Evolutionary conservation across 2,797 vertebrate species (phyloP), one percentile per base, ranked within the genome.

Genomic region (Myripristis murdjan): DNA sequence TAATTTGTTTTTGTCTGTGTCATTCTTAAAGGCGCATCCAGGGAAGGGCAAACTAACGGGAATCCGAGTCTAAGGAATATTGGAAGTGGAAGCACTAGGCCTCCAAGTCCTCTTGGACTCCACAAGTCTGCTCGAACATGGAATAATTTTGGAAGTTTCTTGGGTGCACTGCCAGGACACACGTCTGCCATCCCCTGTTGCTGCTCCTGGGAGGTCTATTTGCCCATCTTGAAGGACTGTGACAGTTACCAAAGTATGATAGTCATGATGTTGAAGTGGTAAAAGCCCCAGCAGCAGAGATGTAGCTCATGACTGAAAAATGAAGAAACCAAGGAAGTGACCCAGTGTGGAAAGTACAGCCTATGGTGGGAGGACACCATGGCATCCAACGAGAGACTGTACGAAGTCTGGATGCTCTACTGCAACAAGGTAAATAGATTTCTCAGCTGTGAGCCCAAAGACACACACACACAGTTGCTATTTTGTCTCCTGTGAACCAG

Each of bases 401-500:
- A 98, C 82, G 98, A 99, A 92, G 96, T 99, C 74, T 99, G 98
- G 98, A 98, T 98, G 98, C 95, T 99, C 64, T 99, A 99, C 89
- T 98, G 96, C 93, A 96, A 76, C 48, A 99, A 99, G 97, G 98
- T 98, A 94, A 93, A 16, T 6, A 35, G 33, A 35, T 35, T 8
- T 9, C 1, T 10, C 24, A 16, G 23, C 16, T 16, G 22, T 15
- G 14, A 41, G 14, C 53, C n/a, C 41, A 26, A 20, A 37, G 46
- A 14, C 49, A 16, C 46, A 33, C 43, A 3, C 6, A 14, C 14
- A 26, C 44, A 26, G 3, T 31, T 3, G 28, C 28, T 31, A 18
- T 22, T 64, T 11, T 43, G 51, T 31, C n/a, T 37, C 5, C 12
- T 44, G 26, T 53, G 15, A 39, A n/a, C 18, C 20, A 35, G 16